A percentile compares a stretch with the other conserved stretches of the same genome.
Conservation (phyloP, 2,113 vertebrate species). For the Propithecus coquereli region DNA sequence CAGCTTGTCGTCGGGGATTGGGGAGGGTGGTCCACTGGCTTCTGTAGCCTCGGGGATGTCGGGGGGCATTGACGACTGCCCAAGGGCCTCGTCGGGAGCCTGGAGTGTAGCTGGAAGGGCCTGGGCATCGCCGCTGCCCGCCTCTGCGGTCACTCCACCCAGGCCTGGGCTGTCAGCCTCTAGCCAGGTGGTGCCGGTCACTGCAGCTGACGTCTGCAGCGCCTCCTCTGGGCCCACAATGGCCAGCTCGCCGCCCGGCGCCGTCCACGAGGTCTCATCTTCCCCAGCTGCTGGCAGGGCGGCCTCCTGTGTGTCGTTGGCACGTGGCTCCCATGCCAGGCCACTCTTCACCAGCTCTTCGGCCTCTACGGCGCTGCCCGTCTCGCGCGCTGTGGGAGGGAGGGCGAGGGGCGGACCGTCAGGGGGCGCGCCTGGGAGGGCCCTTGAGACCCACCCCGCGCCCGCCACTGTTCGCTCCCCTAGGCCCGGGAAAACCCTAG, state of each 20-base stretch:
- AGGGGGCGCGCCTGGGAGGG: not conserved
- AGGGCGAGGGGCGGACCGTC: conserved; percentile 7
- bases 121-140: conserved; percentile 84
- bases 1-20: not conserved
- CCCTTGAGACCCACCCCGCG: not conserved
- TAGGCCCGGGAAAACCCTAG: not conserved
- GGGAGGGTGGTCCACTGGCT: not conserved
- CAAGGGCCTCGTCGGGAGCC: not conserved
- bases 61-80: not conserved
- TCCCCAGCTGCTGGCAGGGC: not conserved
- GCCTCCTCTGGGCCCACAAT: not conserved
- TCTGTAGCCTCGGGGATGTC: conserved; percentile 69
- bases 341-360: conserved; percentile 19
- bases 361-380: conserved; percentile 45
- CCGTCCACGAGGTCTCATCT: not conserved
- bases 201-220: conserved; percentile 64
- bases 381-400: conserved; percentile 56
- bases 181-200: conserved; percentile 58
- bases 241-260: not conserved
- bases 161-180: conserved; percentile 69
- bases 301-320: conserved; percentile 17
- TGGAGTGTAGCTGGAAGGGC: not conserved
- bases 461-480: not conserved
- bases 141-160: conserved; percentile 81
- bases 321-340: not conserved